Percentiles rank a stretch among this genome's conserved stretches.
These are phyloP conservation scores for Agraylea sexmaculata DNA, from an alignment of 1,140 invertebrate species.

Conservation along the genomic window DNA sequence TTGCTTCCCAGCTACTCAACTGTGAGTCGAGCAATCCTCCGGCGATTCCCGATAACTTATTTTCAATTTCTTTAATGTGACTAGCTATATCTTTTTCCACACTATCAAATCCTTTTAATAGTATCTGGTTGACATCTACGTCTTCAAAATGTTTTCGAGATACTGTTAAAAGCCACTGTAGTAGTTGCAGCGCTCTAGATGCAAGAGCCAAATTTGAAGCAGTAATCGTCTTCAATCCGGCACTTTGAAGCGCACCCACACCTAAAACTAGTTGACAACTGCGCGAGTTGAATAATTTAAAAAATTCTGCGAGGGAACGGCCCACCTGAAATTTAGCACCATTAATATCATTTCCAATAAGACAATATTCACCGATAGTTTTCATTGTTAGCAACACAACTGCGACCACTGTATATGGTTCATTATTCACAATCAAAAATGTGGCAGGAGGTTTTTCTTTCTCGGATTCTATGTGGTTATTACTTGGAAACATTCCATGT, in stretches of 20 bases:
- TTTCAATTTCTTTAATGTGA: conserved; percentile 84
- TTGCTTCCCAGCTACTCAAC: conserved; percentile 78
- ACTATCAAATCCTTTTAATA: conserved; percentile 42
- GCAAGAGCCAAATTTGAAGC: conserved; percentile 88
- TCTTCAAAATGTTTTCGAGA: conserved; percentile 55
- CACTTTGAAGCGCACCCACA: conserved; percentile 86
- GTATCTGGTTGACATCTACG: conserved; percentile 31
- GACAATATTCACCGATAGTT: conserved; percentile 84
- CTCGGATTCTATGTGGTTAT: conserved; percentile 26
- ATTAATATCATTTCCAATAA: conserved; percentile 56
- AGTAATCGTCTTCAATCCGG: conserved; percentile 93
- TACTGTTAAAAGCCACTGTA: conserved; percentile 65
- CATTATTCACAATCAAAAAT: conserved; percentile 59
- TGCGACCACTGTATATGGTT: conserved; percentile 78
- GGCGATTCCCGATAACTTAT: conserved; percentile 83
- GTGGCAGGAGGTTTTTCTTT: conserved; percentile 33
- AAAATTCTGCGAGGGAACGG: conserved; percentile 73
- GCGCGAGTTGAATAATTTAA: conserved; percentile 83
- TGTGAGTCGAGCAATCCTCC: conserved; percentile 68
- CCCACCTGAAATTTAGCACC: conserved; percentile 56
- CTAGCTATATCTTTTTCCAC: conserved; percentile 71
- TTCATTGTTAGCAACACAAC: conserved; percentile 74
- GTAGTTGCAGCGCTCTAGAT: conserved; percentile 71
- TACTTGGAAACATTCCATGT: conserved; percentile 37
- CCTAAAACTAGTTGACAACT: conserved; percentile 91